Evolutionary conservation across 2,888 invertebrate species (phyloP), one percentile per base, ranked within the genome.

Genomic region (Autographa pulchrina): DNA sequence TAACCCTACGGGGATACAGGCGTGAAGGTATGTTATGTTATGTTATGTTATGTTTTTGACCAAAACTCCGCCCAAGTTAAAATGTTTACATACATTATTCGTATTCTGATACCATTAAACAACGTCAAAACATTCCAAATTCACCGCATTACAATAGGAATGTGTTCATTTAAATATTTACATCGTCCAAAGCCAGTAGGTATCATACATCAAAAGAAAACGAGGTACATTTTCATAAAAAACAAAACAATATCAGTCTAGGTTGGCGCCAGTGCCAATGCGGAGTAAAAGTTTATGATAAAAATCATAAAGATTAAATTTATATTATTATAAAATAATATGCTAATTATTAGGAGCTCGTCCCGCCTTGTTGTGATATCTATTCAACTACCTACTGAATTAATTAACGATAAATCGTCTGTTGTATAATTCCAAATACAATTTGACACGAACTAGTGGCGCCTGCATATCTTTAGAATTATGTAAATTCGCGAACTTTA

Each of bases 391-490:
- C 79, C 84, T 79, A 84, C 63, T 75, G 84, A 80, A 83, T 87
- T 82, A 79, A 70, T 61, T 61, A 48, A 38, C 74, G 71, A 89
- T 89, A 89, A 90, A 90, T 89, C 86, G 90, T 88, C 88, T 86
- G 84, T 77, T 79, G 78, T 81, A 83, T 86, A 86, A 83, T 85
- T 86, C 75, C 67, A 74, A 73, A 85, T 83, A 83, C 84, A 87
- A 87, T 86, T 85, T 84, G 83, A 83, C 77, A 62, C 68, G 58
- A 41, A 71, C 63, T 66, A 75, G 86, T 89, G 91, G 91, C 91
- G 91, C 91, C 91, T 89, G 87, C 86, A 86, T 88, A 85, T 87
- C 84, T 85, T 87, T 85, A 75, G 75, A 63, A 68, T 70, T 88
- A 85, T 85, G 80, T 66, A 65, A 84, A 85, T 87, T 77, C 70